phyloP scores from a whole-genome alignment of 2,797 vertebrate genomes.

The Enteromius radiatus region DNA sequence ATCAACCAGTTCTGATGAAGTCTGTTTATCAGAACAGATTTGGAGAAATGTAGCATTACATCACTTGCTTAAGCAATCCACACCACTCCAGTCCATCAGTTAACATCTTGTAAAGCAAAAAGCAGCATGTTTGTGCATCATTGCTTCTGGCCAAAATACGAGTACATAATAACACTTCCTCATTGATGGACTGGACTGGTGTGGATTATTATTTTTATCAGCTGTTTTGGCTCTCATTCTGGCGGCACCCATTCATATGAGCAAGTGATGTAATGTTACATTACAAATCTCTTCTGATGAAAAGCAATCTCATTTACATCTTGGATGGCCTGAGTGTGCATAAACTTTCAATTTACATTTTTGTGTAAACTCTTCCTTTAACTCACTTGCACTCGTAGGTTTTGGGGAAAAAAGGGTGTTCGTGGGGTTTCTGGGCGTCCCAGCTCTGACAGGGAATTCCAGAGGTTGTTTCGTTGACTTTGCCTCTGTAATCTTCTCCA shows the following conservation, averaged over 20 bases:
- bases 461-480: constrained; percentile 84
- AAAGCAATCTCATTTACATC: background rate
- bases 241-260: background rate
- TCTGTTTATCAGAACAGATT: background rate
- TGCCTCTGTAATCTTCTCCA: constrained; percentile 90
- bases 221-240: background rate
- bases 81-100: background rate
- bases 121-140: background rate
- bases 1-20: background rate
- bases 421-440: constrained; percentile 88
- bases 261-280: background rate
- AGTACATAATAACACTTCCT: background rate
- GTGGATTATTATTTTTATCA: background rate
- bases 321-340: background rate
- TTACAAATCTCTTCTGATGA: background rate
- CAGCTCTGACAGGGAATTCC: constrained; percentile 93
- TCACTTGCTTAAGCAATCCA: background rate
- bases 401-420: constrained; percentile 86
- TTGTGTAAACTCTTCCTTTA: background rate
- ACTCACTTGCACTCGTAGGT: constrained; percentile 94
- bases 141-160: background rate
- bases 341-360: background rate
- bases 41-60: background rate
- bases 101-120: background rate
- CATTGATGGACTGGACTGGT: background rate